phyloP scores from a whole-genome alignment of 2,113 vertebrate genomes.

The Solea senegalensis region DNA sequence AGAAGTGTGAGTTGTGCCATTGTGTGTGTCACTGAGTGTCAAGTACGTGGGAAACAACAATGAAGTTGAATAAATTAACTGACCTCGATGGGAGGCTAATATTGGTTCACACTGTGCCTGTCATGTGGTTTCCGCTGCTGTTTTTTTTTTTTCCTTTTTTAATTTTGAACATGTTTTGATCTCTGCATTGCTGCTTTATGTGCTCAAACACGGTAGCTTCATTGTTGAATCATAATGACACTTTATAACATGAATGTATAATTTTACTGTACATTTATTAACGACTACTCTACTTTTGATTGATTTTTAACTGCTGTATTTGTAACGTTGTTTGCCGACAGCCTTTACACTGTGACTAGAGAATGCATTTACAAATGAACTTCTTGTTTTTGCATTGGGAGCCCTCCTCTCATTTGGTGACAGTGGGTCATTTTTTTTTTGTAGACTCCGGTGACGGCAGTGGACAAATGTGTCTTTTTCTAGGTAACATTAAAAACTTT shows the following conservation, averaged over 20 bases:
- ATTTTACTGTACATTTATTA: conserved; percentile 32
- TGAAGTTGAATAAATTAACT: conserved; percentile 36
- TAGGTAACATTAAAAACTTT: conserved; percentile 56
- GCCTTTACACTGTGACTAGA: conserved; percentile 29
- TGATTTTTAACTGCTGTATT: conserved; percentile 24
- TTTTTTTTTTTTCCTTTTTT: conserved; percentile 13
- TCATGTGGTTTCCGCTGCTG: conserved; percentile 36
- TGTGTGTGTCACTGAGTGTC: conserved; percentile 7
- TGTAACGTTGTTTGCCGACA: conserved; percentile 27
- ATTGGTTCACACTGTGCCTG: conserved; percentile 9
- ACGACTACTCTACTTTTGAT: conserved; percentile 12
- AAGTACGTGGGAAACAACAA: conserved; percentile 33
- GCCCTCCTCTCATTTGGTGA: conserved; percentile 28
- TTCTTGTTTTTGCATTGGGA: conserved; percentile 11
- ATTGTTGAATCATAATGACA: conserved; percentile 7
- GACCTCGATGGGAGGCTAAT: conserved; percentile 16
- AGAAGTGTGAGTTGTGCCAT: neutral
- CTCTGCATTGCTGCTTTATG: conserved; percentile 6
- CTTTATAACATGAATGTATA: conserved; percentile 12
- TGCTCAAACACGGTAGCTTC: conserved; percentile 2
- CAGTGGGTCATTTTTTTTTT: conserved; percentile 41
- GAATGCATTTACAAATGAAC: conserved; percentile 17
- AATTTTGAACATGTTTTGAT: conserved; percentile 18
- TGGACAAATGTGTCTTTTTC: conserved; percentile 33
- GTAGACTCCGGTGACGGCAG: conserved; percentile 56